These are phyloP conservation scores for Poeciliopsis prolifica DNA, from an alignment of 2,113 vertebrate genomes.

Conservation along the genomic window DNA sequence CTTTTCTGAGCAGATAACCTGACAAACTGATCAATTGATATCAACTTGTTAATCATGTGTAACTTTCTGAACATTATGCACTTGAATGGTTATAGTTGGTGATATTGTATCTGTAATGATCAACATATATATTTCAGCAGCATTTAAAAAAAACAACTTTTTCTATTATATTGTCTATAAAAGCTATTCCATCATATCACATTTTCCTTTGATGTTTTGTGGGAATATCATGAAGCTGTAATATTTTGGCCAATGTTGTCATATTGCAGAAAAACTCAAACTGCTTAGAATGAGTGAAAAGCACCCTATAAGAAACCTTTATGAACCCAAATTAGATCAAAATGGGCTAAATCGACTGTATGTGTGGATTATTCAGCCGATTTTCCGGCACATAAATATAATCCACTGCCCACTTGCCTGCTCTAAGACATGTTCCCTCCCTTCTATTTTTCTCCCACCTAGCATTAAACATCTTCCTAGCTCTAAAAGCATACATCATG, in stretches of 20 bases:
- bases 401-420: conserved; percentile 8
- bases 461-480: conserved; percentile 1
- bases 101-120: neutral
- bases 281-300: neutral
- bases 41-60: neutral
- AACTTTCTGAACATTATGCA: neutral
- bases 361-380: neutral
- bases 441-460: conserved; percentile 19
- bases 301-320: neutral
- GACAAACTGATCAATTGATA: too few relatives aligned
- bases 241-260: too few relatives aligned
- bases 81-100: neutral
- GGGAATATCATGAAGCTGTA: too few relatives aligned
- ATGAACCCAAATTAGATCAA: neutral
- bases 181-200: neutral
- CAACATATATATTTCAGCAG: neutral
- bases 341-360: neutral
- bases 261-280: neutral
- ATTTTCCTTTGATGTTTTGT: too few relatives aligned
- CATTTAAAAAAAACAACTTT: too few relatives aligned
- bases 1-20: too few relatives aligned
- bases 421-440: neutral
- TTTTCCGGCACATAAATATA: neutral
- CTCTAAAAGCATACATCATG: conserved; percentile 27
- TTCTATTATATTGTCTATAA: neutral